Evolutionary conservation across 92 coral and sea anemone species (phyloP), one percentile per base, ranked within the genome.

Genomic region (Metridium senile): DNA sequence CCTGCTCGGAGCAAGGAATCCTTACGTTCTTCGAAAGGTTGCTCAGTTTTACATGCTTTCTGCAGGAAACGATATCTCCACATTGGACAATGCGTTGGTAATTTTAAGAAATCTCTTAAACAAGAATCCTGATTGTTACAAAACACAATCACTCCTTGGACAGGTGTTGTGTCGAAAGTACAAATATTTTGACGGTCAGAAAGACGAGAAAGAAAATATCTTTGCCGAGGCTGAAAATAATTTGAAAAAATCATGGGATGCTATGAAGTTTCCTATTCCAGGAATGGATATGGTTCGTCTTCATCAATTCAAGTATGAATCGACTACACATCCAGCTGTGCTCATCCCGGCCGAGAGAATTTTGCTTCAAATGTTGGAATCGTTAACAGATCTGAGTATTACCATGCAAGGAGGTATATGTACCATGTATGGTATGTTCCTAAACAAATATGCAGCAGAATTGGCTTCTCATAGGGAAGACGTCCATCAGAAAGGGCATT

Each of bases 11-110:
- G 69, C 56, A 7, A 26, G 68, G n/a, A 34, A 58, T 43, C 47
- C 58, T 1, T 29, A 59, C 29, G 58, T 74, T 21, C 31, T 74
- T 54, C 63, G 79, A 33, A 74, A 74, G 34, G 56, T 61, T 33
- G 79, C 79, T 18, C 51, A 53, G 33, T 74, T 74, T 74, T 74
- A 58, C 45, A 33, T 22, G 8, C 22, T 7, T 9, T 74, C 68
- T 11, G 79, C 79, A 17, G 79, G 68, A 22, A 6, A 59, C 26
- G 0, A 28, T 32, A 1, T 56, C 26, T 58, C 67, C 35, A 19
- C 7, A 31, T 6, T 74, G 26, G 49, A 74, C 21, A 74, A 74
- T 25, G 79, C 79, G 25, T 67, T 56, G 26, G 21, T 9, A 10
- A 59, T 74, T 74, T 56, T 74, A 0, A 11, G 59, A 22, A 39